phyloP scores from a whole-genome alignment of 2,113 vertebrate species.

The Chinchilla lanigera region DNA sequence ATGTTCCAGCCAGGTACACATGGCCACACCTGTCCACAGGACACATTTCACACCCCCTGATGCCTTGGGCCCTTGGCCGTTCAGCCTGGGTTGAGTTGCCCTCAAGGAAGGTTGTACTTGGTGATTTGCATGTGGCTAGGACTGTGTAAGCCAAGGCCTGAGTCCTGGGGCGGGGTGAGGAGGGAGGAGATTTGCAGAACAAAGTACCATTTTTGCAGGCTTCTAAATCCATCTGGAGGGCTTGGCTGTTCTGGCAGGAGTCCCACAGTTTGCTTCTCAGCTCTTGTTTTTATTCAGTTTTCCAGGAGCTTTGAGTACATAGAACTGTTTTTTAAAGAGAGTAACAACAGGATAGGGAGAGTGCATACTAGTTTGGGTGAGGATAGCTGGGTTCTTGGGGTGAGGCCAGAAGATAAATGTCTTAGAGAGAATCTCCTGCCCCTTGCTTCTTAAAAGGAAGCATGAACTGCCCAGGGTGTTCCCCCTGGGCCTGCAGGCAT shows the following conservation, averaged over 20 bases:
- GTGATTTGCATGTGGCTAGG: not conserved
- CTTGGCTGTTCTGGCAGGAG: conserved; percentile 79
- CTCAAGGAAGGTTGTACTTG: not conserved
- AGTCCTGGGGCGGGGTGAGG: conserved; percentile 53
- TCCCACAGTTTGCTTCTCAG: conserved; percentile 28
- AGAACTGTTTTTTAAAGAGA: conserved; percentile 4
- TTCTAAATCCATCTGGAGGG: conserved; percentile 85
- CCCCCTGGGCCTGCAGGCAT: not conserved
- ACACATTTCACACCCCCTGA: not conserved
- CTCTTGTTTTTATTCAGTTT: conserved; percentile 32
- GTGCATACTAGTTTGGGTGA: not conserved
- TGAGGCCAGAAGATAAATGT: not conserved
- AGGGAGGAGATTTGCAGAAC: conserved; percentile 73
- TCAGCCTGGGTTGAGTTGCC: not conserved
- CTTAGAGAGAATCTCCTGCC: not conserved
- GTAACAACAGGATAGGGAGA: not conserved
- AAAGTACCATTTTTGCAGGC: conserved; percentile 82
- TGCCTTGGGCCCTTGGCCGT: not conserved
- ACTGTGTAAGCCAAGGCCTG: not conserved
- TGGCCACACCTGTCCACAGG: not conserved
- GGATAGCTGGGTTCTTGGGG: not conserved
- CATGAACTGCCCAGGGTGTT: rapidly evolving
- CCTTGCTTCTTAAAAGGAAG: not conserved
- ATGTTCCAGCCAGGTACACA: not conserved
- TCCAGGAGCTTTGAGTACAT: not conserved